phyloP scores from a whole-genome alignment of 2,113 vertebrate genomes.

The Poeciliopsis turrubarensis region DNA sequence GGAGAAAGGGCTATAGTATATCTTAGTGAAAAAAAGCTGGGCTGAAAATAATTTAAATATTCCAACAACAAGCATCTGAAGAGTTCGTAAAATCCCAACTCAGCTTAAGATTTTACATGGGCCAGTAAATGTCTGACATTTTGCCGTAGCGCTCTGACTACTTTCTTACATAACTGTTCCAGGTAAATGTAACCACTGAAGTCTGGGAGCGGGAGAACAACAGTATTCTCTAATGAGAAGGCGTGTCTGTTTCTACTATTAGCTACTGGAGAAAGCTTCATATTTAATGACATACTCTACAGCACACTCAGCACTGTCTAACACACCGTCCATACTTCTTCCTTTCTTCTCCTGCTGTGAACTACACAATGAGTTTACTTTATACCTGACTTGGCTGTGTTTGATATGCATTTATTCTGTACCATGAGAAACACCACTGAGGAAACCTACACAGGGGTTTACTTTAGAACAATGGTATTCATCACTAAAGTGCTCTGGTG shows the following conservation, averaged over 20 bases:
- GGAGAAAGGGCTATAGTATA: slow-evolving; percentile 15
- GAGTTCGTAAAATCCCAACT: slow-evolving; percentile 13
- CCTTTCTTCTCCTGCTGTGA: slow-evolving; percentile 15
- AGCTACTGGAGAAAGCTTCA: slow-evolving; percentile 52
- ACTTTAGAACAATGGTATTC: slow-evolving; percentile 39
- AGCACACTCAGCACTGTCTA: slow-evolving; percentile 68
- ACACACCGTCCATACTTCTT: slow-evolving; percentile 5
- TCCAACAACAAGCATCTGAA: slow-evolving; percentile 7
- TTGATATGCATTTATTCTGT: slow-evolving; percentile 58
- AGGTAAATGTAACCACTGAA: slow-evolving; percentile 24
- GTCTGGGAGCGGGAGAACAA: slow-evolving; percentile 34
- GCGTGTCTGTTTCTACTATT: slow-evolving; percentile 28
- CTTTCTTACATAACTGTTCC: slow-evolving; percentile 36
- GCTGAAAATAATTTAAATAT: slow-evolving; percentile 21
- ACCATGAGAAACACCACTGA: slow-evolving; percentile 36
- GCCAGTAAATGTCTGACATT: slow-evolving; percentile 1
- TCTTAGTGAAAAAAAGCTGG: slow-evolving; percentile 3
- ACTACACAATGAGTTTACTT: slow-evolving; percentile 56
- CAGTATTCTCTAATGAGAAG: slow-evolving; percentile 36
- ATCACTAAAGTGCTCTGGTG: slow-evolving; percentile 49
- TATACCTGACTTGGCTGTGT: slow-evolving; percentile 40
- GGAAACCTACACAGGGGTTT: slow-evolving; percentile 54
- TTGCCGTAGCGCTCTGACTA: slow-evolving; percentile 7
- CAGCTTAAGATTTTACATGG: slow-evolving; percentile 8
- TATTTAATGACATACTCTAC: slow-evolving; percentile 64